Conservation (phyloP, 2,888 invertebrate species). For the Pachymerium ferrugineum region DNA sequence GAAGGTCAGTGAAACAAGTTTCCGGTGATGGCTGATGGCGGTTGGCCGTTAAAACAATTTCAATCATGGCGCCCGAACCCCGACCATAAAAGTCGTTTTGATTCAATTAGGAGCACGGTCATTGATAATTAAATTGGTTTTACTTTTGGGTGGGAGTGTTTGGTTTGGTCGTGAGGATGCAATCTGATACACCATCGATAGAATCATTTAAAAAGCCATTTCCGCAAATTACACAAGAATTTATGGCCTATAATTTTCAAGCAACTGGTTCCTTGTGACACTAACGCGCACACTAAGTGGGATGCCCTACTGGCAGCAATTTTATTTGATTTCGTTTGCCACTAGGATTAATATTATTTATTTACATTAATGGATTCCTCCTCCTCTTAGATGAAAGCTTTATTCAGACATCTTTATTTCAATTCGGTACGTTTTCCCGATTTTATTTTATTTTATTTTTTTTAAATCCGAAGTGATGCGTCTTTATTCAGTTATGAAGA, state of each 20-base stretch:
- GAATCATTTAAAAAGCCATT: conserved; percentile 33
- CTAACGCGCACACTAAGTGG: conserved; percentile 21
- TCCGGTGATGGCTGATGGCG: conserved; percentile 7
- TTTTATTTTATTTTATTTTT: background rate
- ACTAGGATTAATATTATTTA: conserved; percentile 6
- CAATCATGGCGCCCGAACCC: background rate
- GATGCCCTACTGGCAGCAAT: conserved; percentile 23
- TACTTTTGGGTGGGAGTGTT: conserved; percentile 20
- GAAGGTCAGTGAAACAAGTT: conserved; percentile 27
- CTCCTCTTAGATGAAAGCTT: background rate
- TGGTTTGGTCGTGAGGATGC: conserved; percentile 19
- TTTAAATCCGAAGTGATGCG: background rate
- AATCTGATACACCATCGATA: conserved; percentile 31
- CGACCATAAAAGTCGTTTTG: background rate
- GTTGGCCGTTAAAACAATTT: conserved; percentile 1
- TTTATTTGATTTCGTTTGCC: conserved; percentile 23
- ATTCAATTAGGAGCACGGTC: conserved; percentile 8
- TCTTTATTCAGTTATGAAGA: background rate
- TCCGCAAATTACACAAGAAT: conserved; percentile 31
- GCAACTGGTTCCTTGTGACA: conserved; percentile 34
- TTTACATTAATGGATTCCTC: background rate
- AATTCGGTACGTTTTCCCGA: too few relatives aligned
- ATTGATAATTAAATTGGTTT: conserved; percentile 31
- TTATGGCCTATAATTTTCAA: conserved; percentile 34
- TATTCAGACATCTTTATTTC: too few relatives aligned